Evolutionary conservation across 2,113 vertebrate genomes (phyloP), one percentile per base, ranked within the genome.

Genomic region (Myotis brandtii): DNA sequence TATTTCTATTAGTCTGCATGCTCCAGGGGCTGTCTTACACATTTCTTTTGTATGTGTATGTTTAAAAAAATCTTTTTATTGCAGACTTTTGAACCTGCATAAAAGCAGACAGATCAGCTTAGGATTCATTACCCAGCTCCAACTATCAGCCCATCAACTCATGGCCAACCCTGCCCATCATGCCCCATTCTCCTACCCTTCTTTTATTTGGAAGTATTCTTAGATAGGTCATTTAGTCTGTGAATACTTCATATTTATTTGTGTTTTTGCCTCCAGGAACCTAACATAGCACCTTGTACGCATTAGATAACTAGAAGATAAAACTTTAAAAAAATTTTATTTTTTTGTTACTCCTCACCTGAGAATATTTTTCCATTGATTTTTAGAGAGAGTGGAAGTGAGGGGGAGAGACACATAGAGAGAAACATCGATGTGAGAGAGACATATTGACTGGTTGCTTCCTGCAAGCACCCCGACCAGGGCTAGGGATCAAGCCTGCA

Each of bases 241-340:
- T 79, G 64, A 72, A 79, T 91, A 75, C 86, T 81, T 90, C 34
- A 34, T 89, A 52, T 64, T 77, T 93, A 30, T 34, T 82, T 32
- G 9, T 70, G 20, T 62, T 64, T 46, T 93, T 20, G 34, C 46
- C 72, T 93, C 46, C 34, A 81, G 25, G 37, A 25, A 80, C 30
- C 32, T 76, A 86, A 64, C 56, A 27, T 5, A 93, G 56, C 72
- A 73, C 46, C 20, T 80, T 86, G 30, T 48, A 80, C 20, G 23
- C 18, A 72, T 54, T 84, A 66, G 13, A 30, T 62, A 80, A 73
- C 18, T 72, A 77, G 43, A 34, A 6, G 3, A 30, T 52, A 59
- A 50, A 59, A 25, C 56, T 59, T 59, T 10, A 59, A 56, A 56
- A 18, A 59, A 10, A 3, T 59, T 23, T 59, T 9, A 48, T 59